Percentiles rank a stretch among this genome's conserved stretches.
Conservation (phyloP, 2,113 vertebrate genomes). For the Suncus etruscus region DNA sequence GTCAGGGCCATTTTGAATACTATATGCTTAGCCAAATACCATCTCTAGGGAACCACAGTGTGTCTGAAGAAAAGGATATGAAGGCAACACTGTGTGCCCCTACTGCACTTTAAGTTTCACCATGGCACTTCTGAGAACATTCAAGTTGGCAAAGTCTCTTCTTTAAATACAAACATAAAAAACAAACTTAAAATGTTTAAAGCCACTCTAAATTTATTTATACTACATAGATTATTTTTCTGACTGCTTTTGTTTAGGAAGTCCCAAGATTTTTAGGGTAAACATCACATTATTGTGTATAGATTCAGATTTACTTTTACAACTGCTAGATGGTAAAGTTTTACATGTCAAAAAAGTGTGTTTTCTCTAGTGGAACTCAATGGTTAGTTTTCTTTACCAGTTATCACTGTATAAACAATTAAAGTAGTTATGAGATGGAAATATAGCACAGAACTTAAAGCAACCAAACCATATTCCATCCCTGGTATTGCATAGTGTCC, state of each 20-base stretch:
- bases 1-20: not conserved
- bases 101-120: too few relatives aligned
- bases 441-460: too few relatives aligned
- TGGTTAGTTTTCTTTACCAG: conserved; percentile 12
- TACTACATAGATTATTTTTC: not conserved
- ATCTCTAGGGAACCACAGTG: too few relatives aligned
- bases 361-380: not conserved
- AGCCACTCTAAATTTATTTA: not conserved
- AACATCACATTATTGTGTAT: conserved; percentile 27
- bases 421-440: not conserved
- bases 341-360: not conserved
- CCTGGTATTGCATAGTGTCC: too few relatives aligned
- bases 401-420: not conserved
- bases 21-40: too few relatives aligned
- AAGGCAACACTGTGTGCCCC: too few relatives aligned
- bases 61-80: not conserved
- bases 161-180: not conserved
- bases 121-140: not conserved
- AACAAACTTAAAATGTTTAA: not conserved
- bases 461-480: too few relatives aligned
- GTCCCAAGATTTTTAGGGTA: conserved; percentile 1
- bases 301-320: not conserved
- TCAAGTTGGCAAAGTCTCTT: not conserved
- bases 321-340: not conserved
- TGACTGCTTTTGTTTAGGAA: not conserved